A percentile compares a stretch with the other conserved stretches of the same genome.
phyloP scores from a whole-genome alignment of 2,888 invertebrate species.

The Steinernema scapterisci region DNA sequence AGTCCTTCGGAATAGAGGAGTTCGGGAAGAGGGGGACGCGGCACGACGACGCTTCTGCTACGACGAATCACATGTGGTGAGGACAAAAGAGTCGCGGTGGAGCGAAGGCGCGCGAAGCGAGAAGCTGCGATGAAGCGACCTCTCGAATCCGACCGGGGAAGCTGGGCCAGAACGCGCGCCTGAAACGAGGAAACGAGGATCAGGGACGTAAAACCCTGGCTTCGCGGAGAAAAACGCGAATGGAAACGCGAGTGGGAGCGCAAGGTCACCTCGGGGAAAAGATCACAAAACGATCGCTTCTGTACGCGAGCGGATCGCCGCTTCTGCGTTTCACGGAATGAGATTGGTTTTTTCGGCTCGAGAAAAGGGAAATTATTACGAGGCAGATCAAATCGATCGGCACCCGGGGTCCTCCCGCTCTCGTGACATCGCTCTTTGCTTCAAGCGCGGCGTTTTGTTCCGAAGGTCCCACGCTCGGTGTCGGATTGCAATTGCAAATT shows the following conservation, averaged over 20 bases:
- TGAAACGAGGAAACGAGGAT: background rate
- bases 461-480: slow-evolving; percentile 5
- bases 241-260: background rate
- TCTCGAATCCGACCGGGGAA: slow-evolving; percentile 27
- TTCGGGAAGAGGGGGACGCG: background rate
- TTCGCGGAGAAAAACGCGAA: slow-evolving; percentile 30
- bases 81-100: slow-evolving; percentile 16
- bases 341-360: too few relatives aligned
- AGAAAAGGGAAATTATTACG: background rate
- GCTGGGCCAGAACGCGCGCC: slow-evolving; percentile 30
- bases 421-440: background rate
- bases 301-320: too few relatives aligned
- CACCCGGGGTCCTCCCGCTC: background rate
- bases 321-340: too few relatives aligned
- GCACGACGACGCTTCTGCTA: slow-evolving; percentile 9
- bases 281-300: too few relatives aligned
- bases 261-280: too few relatives aligned
- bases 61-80: slow-evolving; percentile 23
- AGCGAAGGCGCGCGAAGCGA: slow-evolving; percentile 30
- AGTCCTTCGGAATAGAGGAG: background rate
- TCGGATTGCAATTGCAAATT: slow-evolving; percentile 25
- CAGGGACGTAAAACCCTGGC: background rate
- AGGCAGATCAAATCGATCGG: background rate
- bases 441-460: background rate
- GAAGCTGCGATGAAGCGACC: slow-evolving; percentile 21